A percentile compares a stretch with the other conserved stretches of the same genome.
Evolutionary conservation across 2,888 invertebrate species (phyloP).

Genomic region (Iphiclides podalirius): DNA sequence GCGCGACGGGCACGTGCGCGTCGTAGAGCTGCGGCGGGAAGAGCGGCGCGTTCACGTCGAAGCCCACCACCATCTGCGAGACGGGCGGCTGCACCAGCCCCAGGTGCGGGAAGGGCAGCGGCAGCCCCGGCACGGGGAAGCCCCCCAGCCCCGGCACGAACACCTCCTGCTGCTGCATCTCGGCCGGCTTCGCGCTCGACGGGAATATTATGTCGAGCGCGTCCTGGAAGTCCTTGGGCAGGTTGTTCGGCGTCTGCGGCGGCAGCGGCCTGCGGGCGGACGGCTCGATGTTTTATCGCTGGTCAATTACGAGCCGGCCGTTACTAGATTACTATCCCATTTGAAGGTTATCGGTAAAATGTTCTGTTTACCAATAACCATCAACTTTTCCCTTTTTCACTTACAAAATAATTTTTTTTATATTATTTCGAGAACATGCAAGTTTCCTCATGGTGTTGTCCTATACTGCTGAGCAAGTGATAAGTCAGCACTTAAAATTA

Average conservation of each 20-base stretch:
- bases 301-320: no score
- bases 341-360: no score
- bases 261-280: conserved; percentile 27
- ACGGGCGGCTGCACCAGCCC: conserved; percentile 36
- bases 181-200: conserved; percentile 45
- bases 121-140: conserved; percentile 35
- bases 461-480: no score
- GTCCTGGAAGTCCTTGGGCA: conserved; percentile 84
- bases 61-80: conserved; percentile 59
- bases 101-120: conserved; percentile 38
- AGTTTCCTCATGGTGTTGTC: no score
- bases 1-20: conserved; percentile 58
- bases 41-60: conserved; percentile 53
- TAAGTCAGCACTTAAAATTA: no score
- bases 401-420: no score
- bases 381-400: no score
- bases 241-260: conserved; percentile 38
- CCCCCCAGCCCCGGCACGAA: conserved; percentile 35
- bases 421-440: no score
- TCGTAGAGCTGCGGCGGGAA: conserved; percentile 64
- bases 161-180: conserved; percentile 33
- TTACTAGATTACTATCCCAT: no score
- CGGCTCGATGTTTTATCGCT: no score
- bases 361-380: no score
- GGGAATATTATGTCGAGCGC: conserved; percentile 85